These are phyloP conservation scores for Hemithea aestivaria DNA, from an alignment of 2,888 invertebrate genomes.

Conservation along the genomic window DNA sequence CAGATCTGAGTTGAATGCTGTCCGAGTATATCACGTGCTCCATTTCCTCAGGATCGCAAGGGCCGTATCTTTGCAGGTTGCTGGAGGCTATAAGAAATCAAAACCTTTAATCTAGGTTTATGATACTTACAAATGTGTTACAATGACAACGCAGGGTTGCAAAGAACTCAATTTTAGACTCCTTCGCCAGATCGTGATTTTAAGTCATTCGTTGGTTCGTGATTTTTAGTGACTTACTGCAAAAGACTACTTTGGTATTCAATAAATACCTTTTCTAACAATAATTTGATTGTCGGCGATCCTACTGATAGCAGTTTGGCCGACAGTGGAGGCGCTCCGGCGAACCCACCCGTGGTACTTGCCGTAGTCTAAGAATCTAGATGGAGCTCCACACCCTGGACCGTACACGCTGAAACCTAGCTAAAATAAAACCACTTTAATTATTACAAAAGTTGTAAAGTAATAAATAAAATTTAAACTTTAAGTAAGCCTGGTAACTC, in stretches of 20 bases:
- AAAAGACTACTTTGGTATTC: too few relatives aligned
- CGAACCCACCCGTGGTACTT: slow-evolving; percentile 42
- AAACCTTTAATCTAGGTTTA: not conserved
- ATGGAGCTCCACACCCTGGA: slow-evolving; percentile 47
- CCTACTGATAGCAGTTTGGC: slow-evolving; percentile 42
- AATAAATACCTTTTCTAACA: slow-evolving; percentile 44
- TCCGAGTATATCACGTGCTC: slow-evolving; percentile 36
- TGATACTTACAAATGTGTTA: too few relatives aligned
- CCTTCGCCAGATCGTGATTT: too few relatives aligned
- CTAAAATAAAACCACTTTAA: slow-evolving; percentile 26
- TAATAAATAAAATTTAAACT: too few relatives aligned
- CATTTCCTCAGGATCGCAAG: slow-evolving; percentile 43
- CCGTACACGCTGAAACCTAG: slow-evolving; percentile 52
- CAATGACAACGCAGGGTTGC: too few relatives aligned
- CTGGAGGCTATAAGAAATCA: slow-evolving; percentile 27
- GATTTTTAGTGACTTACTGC: too few relatives aligned
- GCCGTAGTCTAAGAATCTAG: slow-evolving; percentile 51
- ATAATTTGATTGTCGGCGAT: slow-evolving; percentile 38
- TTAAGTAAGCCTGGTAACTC: too few relatives aligned
- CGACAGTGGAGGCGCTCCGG: slow-evolving; percentile 34
- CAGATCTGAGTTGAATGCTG: slow-evolving; percentile 7
- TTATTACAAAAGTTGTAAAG: too few relatives aligned
- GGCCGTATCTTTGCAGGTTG: slow-evolving; percentile 42
- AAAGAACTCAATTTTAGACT: too few relatives aligned
- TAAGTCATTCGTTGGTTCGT: too few relatives aligned